Evolutionary conservation across 2,888 invertebrate genomes (phyloP).

Genomic region (Drosophila robusta): DNA sequence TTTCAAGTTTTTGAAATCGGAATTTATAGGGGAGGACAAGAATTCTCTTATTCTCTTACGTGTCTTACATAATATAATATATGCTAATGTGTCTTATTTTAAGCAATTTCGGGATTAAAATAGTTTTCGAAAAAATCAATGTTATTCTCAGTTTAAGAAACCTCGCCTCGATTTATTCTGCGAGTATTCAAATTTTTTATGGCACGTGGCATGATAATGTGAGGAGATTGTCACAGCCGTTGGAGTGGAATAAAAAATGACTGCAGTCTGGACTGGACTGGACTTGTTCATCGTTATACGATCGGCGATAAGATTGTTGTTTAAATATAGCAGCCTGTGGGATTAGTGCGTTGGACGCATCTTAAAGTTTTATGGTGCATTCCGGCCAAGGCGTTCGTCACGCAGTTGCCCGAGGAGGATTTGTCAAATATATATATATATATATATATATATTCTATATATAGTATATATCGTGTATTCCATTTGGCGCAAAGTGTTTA

Average conservation of each 20-base stretch:
- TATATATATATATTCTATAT: too few species aligned
- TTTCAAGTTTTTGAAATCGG: too few species aligned
- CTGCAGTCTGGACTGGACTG: not conserved
- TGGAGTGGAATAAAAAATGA: not conserved
- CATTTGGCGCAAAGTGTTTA: slow-evolving; percentile 61
- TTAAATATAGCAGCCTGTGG: slow-evolving; percentile 44
- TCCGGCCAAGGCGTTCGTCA: slow-evolving; percentile 23
- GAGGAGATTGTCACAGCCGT: not conserved
- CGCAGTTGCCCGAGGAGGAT: slow-evolving; percentile 38
- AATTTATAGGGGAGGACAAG: too few species aligned
- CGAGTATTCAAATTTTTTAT: not conserved
- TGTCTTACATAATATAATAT: too few species aligned
- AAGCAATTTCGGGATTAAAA: too few species aligned
- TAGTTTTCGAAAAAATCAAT: too few species aligned
- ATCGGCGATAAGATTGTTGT: slow-evolving; percentile 15
- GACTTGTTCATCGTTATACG: slow-evolving; percentile 7
- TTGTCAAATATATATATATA: slow-evolving; percentile 32
- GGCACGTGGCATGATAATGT: not conserved
- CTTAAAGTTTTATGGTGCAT: slow-evolving; percentile 63
- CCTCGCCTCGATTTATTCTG: not conserved
- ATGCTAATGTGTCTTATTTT: too few species aligned
- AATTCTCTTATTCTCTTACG: too few species aligned
- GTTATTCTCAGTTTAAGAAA: too few species aligned
- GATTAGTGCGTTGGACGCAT: slow-evolving; percentile 23
- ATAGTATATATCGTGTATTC: slow-evolving; percentile 13